Evolutionary conservation across 2,888 invertebrate genomes (phyloP).

Genomic region (Agrotis puta): DNA sequence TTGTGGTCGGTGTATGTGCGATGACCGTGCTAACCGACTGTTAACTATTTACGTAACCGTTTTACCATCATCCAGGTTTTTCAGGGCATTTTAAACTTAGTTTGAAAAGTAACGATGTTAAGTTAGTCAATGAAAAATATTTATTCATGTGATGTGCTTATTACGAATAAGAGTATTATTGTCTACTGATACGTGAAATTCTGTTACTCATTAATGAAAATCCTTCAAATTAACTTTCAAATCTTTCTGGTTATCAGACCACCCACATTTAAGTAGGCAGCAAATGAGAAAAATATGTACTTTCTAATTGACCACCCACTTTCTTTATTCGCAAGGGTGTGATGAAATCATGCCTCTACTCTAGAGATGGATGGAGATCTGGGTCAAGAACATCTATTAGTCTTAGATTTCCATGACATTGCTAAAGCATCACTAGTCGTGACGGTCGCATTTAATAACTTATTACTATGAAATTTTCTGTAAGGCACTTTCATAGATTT

Average conservation of each 20-base stretch:
- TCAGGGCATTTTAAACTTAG: slow-evolving; percentile 48
- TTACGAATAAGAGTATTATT: not conserved
- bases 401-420: slow-evolving; percentile 8
- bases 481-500: not conserved
- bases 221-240: not conserved
- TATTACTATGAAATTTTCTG: not conserved
- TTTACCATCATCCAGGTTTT: slow-evolving; percentile 67
- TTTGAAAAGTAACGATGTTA: slow-evolving; percentile 38
- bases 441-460: slow-evolving; percentile 18
- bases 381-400: too few species aligned
- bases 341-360: not conserved
- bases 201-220: not conserved
- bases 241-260: not conserved
- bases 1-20: slow-evolving; percentile 81
- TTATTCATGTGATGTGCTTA: slow-evolving; percentile 4
- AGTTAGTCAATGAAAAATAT: slow-evolving; percentile 27
- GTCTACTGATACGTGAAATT: not conserved
- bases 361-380: too few species aligned
- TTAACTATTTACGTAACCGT: slow-evolving; percentile 84
- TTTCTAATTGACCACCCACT: not conserved
- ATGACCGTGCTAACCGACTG: slow-evolving; percentile 83
- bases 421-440: slow-evolving; percentile 9
- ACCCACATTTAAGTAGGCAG: not conserved
- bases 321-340: not conserved
- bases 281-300: too few species aligned